phyloP scores from a whole-genome alignment of 2,113 vertebrate species.

The Nothocercus julius region DNA sequence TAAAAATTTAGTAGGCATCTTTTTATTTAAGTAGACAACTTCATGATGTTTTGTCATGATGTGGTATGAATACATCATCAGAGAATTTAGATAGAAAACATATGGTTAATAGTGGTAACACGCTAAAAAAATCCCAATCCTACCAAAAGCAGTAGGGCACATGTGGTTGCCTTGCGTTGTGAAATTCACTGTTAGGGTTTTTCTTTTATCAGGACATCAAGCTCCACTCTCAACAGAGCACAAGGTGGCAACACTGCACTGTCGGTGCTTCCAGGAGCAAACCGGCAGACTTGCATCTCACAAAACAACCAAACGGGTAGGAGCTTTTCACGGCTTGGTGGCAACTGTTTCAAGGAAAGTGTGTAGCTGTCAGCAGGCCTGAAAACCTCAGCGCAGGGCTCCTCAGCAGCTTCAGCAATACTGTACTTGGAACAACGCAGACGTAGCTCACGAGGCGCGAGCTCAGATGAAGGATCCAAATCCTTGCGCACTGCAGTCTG shows the following conservation, averaged over 20 bases:
- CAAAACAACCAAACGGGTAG: neutral
- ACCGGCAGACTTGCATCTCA: neutral
- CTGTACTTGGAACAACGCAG: neutral
- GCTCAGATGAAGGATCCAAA: neutral
- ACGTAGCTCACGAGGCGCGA: neutral
- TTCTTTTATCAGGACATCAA: neutral
- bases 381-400: neutral
- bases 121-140: neutral
- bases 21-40: neutral
- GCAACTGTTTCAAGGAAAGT: slow-evolving; percentile 4
- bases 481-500: neutral
- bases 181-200: neutral
- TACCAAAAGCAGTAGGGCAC: neutral
- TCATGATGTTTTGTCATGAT: neutral
- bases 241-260: slow-evolving; percentile 64
- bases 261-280: neutral
- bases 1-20: neutral
- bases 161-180: neutral
- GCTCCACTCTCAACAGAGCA: slow-evolving; percentile 25
- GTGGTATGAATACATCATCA: neutral
- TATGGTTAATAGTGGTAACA: neutral
- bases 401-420: neutral
- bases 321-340: neutral
- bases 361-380: neutral
- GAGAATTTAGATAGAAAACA: neutral